Evolutionary conservation across 2,888 invertebrate genomes (phyloP).

Genomic region (Camptogramma bilineatum): DNA sequence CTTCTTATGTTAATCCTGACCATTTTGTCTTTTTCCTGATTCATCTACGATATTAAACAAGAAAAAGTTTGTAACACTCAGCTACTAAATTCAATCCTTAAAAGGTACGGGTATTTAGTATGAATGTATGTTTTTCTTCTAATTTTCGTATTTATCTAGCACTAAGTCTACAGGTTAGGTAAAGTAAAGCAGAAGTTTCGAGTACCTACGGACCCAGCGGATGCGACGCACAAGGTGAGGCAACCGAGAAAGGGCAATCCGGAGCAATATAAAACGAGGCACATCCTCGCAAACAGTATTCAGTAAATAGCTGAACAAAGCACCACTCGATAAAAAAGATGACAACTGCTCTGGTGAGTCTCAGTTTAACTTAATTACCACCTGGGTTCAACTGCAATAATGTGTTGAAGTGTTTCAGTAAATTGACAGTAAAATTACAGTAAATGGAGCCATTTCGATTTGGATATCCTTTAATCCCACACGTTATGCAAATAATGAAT

Average conservation of each 20-base stretch:
- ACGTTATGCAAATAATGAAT: background rate
- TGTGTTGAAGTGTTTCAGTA: background rate
- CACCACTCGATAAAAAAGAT: slow-evolving; percentile 63
- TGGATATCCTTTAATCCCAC: background rate
- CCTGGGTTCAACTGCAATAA: background rate
- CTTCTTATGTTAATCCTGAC: no score
- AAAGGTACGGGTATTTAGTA: no score
- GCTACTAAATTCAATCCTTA: no score
- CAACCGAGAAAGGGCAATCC: slow-evolving; percentile 83
- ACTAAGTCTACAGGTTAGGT: slow-evolving; percentile 48
- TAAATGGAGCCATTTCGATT: slow-evolving; percentile 4
- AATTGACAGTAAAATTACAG: slow-evolving; percentile 5
- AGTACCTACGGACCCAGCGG: slow-evolving; percentile 63
- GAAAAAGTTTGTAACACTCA: no score
- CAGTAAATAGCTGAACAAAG: slow-evolving; percentile 71
- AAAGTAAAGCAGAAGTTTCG: slow-evolving; percentile 50
- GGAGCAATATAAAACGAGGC: slow-evolving; percentile 82
- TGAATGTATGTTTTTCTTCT: background rate
- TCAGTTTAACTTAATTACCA: slow-evolving; percentile 24
- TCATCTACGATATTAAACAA: no score
- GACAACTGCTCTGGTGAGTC: slow-evolving; percentile 73
- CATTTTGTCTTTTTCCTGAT: no score
- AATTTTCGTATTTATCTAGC: background rate
- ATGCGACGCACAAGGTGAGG: slow-evolving; percentile 81
- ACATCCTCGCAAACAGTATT: slow-evolving; percentile 78